Evolutionary conservation across 2,797 vertebrate species (phyloP), one percentile per base, ranked within the genome.

Genomic region (Atherinosoma microstoma): DNA sequence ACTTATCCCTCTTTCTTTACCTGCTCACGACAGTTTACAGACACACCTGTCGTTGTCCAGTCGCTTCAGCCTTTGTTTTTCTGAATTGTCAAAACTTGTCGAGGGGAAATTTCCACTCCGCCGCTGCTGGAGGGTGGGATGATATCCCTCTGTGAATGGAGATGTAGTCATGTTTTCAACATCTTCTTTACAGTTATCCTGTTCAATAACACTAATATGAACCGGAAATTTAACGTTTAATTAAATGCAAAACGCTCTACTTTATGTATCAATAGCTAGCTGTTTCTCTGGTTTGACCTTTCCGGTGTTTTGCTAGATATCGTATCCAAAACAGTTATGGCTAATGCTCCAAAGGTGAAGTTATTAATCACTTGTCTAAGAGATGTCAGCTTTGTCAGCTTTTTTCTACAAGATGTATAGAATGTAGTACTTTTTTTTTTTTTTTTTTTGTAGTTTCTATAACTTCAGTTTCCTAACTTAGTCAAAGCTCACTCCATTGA

Each of bases 121-220:
- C 62, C 49, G 63, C 70, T 56, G 86, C 82, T 69, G 84, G 87
- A 78, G 77, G 85, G 78, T 40, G 47, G 51, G 61, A 61, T 42
- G 16, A 18, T 42, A 32, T 32, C 6, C 12, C 36, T 13, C 36
- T 13, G 40, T 42, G 40, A 18, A 15, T 18, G 58, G 67, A 85
- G 58, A 58, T 70, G 69, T 74, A 60, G 59, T 59, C 16, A 16
- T 27, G 38, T 54, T 38, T 51, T 11, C 22, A 36, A 6, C 27
- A 36, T 27, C 20, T 3, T 34, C 8, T 18, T 4, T 66, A 53
- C 36, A 3, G 3, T 9, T 15, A n/a, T 20, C 30, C 34, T n/a
- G 27, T 27, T 15, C 10, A 22, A 1, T 22, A 16, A 15, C 29
- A 6, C 27, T 3, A 36, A 5, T 12, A 11, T 16, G 2, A 30